Percentiles rank a stretch among this genome's conserved stretches.
These are phyloP conservation scores for Tenebrosternarchus preto DNA, from an alignment of 2,113 vertebrate species.

Conservation along the genomic window DNA sequence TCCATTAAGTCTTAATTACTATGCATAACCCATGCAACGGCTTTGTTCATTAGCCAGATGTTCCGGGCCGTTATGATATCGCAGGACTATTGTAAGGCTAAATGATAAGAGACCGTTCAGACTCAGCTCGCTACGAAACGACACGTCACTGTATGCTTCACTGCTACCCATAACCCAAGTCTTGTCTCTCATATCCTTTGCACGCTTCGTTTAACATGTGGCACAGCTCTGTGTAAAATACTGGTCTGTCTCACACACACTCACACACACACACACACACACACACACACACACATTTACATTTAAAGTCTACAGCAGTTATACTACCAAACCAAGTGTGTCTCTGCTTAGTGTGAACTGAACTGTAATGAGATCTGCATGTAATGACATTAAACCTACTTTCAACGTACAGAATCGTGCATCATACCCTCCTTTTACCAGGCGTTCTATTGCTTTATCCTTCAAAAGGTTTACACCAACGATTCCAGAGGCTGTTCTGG, in stretches of 20 bases:
- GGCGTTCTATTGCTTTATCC: too few species aligned
- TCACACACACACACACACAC: background rate
- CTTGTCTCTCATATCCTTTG: background rate
- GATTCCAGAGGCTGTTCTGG: background rate
- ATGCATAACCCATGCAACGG: background rate
- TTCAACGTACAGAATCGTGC: background rate
- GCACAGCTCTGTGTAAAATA: slow-evolving; percentile 1
- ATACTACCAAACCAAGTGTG: background rate
- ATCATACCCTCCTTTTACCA: too few species aligned
- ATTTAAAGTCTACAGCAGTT: too few species aligned
- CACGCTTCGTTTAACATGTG: background rate
- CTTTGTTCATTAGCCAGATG: background rate
- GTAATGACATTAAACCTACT: background rate
- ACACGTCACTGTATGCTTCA: background rate
- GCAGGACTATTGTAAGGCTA: background rate
- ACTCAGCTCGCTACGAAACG: background rate
- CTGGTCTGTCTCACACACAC: background rate
- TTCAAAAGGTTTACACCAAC: too few species aligned
- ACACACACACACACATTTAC: background rate
- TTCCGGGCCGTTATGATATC: background rate
- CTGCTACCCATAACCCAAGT: background rate
- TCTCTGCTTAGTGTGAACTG: too few species aligned
- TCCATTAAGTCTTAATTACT: background rate
- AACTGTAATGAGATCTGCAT: background rate
- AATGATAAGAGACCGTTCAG: background rate